Conservation (phyloP, 2,888 invertebrate species). For the Pharmacophagus antenor region DNA sequence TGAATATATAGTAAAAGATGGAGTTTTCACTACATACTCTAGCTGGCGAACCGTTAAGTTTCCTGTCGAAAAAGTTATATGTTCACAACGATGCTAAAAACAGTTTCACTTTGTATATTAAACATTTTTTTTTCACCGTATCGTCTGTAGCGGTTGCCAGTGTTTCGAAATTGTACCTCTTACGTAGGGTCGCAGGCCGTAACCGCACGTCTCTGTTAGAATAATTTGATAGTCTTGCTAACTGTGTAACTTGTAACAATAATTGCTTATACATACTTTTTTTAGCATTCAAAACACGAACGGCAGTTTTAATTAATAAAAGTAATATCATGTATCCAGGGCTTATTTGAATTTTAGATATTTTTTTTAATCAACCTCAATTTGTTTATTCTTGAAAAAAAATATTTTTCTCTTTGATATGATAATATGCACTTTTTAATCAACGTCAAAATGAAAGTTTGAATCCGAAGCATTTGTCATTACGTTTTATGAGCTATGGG, state of each 20-base stretch:
- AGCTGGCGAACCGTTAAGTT: conserved; percentile 9
- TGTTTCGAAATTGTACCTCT: conserved; percentile 4
- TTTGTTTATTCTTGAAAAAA: too few relatives aligned
- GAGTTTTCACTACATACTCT: background rate
- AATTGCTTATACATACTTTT: too few relatives aligned
- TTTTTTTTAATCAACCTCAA: too few relatives aligned
- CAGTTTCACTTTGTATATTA: conserved; percentile 19
- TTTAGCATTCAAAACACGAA: too few relatives aligned
- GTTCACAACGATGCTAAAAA: conserved; percentile 12
- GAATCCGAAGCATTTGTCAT: too few relatives aligned
- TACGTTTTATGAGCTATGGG: too few relatives aligned
- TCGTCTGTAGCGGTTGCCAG: background rate
- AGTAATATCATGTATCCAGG: background rate
- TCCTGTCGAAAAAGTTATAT: conserved; percentile 9
- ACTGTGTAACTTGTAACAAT: background rate
- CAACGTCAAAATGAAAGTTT: too few relatives aligned
- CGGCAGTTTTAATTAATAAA: too few relatives aligned
- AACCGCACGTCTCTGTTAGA: background rate
- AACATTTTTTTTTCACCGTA: conserved; percentile 5
- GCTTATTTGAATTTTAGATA: background rate
- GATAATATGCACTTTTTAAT: too few relatives aligned
- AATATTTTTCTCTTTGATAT: too few relatives aligned
- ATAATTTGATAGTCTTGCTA: conserved; percentile 7
- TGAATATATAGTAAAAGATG: background rate
- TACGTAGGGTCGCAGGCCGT: conserved; percentile 5